Evolutionary conservation across 2,113 vertebrate species (phyloP).

Genomic region (Bubo blakistoni): DNA sequence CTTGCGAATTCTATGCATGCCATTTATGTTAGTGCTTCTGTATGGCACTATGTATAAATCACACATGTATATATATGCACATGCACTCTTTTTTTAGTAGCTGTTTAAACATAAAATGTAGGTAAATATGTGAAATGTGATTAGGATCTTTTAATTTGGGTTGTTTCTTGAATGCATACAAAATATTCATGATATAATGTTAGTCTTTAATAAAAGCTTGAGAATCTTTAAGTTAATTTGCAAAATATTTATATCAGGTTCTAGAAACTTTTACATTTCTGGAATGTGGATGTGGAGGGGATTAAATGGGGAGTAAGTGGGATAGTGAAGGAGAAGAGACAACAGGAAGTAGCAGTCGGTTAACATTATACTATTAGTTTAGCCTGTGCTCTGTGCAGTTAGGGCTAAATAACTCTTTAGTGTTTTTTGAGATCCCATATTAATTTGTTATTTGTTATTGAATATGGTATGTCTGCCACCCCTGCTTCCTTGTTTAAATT

Average conservation of each 20-base stretch:
- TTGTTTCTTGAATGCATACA: background rate
- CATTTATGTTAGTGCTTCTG: background rate
- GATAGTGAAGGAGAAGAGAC: background rate
- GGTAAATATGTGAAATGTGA: background rate
- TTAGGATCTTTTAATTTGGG: background rate
- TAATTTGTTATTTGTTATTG: background rate
- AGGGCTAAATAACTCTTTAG: background rate
- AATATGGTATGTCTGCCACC: fast-evolving
- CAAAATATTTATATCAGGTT: background rate
- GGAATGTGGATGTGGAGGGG: background rate
- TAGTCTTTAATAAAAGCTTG: background rate
- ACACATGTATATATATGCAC: background rate
- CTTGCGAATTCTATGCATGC: background rate
- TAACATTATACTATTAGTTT: background rate
- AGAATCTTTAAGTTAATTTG: background rate
- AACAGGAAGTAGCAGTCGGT: background rate
- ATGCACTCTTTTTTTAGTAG: background rate
- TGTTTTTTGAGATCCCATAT: background rate
- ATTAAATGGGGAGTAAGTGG: background rate
- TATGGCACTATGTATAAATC: background rate
- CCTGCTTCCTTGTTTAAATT: background rate
- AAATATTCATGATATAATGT: background rate
- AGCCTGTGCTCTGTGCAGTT: background rate
- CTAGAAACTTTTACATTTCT: background rate
- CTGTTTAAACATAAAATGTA: background rate